Evolutionary conservation across 2,113 vertebrate genomes (phyloP).

Genomic region (Pseudopipra pipra): DNA sequence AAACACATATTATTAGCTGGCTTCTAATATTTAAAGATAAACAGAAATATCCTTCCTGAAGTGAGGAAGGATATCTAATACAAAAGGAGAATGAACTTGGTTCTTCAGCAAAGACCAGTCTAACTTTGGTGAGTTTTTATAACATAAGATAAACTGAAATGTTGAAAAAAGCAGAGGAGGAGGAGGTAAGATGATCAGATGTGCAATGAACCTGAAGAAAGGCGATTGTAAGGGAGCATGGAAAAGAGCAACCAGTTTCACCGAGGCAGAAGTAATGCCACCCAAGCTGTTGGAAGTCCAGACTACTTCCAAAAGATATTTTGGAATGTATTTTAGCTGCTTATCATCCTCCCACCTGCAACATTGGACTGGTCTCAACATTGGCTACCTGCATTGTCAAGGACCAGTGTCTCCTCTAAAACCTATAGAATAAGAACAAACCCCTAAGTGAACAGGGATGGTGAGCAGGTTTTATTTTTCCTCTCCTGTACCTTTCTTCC

Average conservation of each 20-base stretch:
- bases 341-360: not conserved
- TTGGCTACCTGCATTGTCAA: not conserved
- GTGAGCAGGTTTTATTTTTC: not conserved
- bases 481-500: not conserved
- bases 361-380: not conserved
- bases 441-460: not conserved
- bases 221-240: not conserved
- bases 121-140: not conserved
- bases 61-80: not conserved
- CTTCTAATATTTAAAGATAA: not conserved
- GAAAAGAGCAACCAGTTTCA: not conserved
- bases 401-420: fast-evolving
- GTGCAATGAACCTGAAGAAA: not conserved
- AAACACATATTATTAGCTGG: not conserved
- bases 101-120: not conserved
- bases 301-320: not conserved
- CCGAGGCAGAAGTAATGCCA: not conserved
- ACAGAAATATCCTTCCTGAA: not conserved
- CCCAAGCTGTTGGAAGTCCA: not conserved
- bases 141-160: not conserved
- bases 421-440: not conserved
- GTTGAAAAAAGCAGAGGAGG: not conserved
- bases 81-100: not conserved
- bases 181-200: not conserved
- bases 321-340: not conserved